Percentiles rank a stretch among this genome's conserved stretches.
These are phyloP conservation scores for Leucoraja ocellata DNA, from an alignment of 2,797 vertebrate genomes.

Conservation along the genomic window DNA sequence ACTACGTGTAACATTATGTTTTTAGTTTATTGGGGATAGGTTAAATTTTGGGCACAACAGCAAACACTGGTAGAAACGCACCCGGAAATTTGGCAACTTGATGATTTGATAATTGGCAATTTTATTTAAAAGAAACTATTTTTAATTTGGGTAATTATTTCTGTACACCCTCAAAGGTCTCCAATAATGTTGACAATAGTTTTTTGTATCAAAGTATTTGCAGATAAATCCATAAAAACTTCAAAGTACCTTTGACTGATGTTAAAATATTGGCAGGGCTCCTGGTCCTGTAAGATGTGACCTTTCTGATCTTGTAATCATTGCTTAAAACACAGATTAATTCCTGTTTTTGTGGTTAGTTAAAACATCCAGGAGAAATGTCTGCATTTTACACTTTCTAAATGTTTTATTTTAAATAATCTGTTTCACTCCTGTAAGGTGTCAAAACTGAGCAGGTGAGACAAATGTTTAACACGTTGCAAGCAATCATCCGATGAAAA, in stretches of 20 bases:
- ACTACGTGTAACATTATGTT: not conserved
- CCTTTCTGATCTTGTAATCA: not conserved
- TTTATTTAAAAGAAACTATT: not conserved
- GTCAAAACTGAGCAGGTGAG: slow-evolving; percentile 11
- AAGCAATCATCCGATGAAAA: not conserved
- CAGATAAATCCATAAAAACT: slow-evolving; percentile 22
- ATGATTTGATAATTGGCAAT: not conserved
- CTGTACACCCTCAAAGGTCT: no score
- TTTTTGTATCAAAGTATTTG: slow-evolving; percentile 7
- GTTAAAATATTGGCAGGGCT: slow-evolving; percentile 28
- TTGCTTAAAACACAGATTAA: not conserved
- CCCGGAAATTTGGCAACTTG: not conserved
- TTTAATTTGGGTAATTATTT: not conserved
- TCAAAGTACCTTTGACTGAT: slow-evolving; percentile 32
- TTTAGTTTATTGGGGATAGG: not conserved
- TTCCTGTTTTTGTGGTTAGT: not conserved
- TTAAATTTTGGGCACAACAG: not conserved
- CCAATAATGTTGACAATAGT: not conserved
- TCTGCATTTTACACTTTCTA: not conserved
- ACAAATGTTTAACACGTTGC: slow-evolving; percentile 4
- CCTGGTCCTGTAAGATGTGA: slow-evolving; percentile 7
- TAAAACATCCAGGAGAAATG: not conserved
- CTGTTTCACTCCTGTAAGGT: not conserved
- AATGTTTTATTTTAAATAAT: not conserved
- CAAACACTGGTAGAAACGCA: not conserved